Conservation (phyloP, 1,140 invertebrate species). For the Ceratina calcarata region DNA sequence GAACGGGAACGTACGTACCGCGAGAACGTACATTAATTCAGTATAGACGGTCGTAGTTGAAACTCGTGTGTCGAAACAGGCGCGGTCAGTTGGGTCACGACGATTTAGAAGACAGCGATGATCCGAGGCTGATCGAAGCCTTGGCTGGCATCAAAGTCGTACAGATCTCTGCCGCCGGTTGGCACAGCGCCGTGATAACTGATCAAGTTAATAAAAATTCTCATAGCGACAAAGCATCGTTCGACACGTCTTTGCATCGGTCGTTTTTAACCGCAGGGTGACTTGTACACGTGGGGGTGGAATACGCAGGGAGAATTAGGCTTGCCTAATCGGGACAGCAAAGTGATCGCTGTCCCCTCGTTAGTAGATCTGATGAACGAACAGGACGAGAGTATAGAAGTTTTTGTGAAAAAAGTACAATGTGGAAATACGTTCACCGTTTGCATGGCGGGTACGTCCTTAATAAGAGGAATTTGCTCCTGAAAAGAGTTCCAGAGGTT, state of each 20-base stretch:
- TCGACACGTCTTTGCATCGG: background rate
- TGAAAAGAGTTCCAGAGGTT: background rate
- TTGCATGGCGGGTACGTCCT: constrained; percentile 78
- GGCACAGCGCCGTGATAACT: constrained; percentile 91
- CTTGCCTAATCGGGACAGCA: constrained; percentile 76
- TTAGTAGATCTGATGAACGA: constrained; percentile 82
- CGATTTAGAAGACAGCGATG: constrained; percentile 83
- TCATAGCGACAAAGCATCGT: background rate
- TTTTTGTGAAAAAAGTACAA: constrained; percentile 82
- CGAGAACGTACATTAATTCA: too few species aligned
- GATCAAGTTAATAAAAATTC: constrained; percentile 73
- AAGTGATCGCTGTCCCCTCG: constrained; percentile 79
- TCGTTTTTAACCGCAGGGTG: constrained; percentile 79
- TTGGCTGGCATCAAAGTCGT: constrained; percentile 86
- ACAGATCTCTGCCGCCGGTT: constrained; percentile 88
- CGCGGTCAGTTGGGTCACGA: constrained; percentile 92
- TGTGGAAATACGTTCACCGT: constrained; percentile 87
- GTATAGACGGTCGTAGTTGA: background rate
- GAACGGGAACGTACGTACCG: constrained; percentile 86
- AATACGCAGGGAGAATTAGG: constrained; percentile 93
- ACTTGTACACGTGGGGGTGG: constrained; percentile 95
- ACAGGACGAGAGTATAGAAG: constrained; percentile 72
- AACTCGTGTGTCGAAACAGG: constrained; percentile 78
- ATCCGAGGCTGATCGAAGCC: constrained; percentile 85
- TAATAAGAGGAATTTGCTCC: background rate